phyloP scores from a whole-genome alignment of 1,140 invertebrate genomes.

The Andricus grossulariae region DNA sequence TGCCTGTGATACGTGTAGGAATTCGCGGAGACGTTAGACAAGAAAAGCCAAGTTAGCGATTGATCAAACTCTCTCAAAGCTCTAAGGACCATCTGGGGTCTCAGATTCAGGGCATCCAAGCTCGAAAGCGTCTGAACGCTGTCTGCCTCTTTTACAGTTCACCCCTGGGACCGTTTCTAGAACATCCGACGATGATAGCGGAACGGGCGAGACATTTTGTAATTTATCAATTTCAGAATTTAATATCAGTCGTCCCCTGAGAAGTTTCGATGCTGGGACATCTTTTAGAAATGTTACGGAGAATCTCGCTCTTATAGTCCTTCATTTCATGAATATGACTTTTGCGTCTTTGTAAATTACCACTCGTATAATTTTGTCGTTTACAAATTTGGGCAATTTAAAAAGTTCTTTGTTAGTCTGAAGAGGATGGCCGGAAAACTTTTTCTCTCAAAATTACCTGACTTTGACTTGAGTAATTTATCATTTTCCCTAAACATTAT shows the following conservation, averaged over 20 bases:
- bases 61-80: constrained; percentile 31
- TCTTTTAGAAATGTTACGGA: constrained; percentile 19
- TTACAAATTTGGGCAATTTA: too few relatives aligned
- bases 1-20: background rate
- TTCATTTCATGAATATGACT: background rate
- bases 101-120: constrained; percentile 26
- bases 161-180: constrained; percentile 20
- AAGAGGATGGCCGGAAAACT: too few relatives aligned
- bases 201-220: constrained; percentile 29
- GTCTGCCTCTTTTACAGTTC: constrained; percentile 17
- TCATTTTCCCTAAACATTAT: too few relatives aligned
- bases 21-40: background rate
- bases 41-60: constrained; percentile 25
- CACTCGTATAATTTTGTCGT: too few relatives aligned
- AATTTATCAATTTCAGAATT: constrained; percentile 29
- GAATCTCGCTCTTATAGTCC: background rate
- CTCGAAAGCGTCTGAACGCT: constrained; percentile 27
- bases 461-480: too few relatives aligned
- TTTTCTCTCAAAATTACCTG: too few relatives aligned
- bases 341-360: too few relatives aligned
- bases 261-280: constrained; percentile 10
- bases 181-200: constrained; percentile 27
- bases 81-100: constrained; percentile 15
- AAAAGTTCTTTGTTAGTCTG: too few relatives aligned
- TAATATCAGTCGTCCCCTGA: constrained; percentile 24